These are phyloP conservation scores for Trichogramma dendrolimi DNA, from an alignment of 2,888 invertebrate species.

Conservation along the genomic window DNA sequence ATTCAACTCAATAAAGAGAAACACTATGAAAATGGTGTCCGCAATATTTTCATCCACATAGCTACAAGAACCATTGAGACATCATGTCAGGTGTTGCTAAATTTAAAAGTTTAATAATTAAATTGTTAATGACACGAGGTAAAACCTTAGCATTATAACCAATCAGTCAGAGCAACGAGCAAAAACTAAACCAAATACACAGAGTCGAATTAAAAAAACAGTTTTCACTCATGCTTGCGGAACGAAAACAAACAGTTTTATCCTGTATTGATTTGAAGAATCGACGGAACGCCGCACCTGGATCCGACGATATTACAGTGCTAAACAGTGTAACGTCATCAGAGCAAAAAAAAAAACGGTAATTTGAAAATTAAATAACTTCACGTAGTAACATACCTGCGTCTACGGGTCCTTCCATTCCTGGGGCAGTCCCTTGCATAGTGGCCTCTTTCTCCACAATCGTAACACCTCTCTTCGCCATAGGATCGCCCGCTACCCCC, in stretches of 20 bases:
- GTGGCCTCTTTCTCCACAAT: slow-evolving; percentile 90
- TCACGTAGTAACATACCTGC: slow-evolving; percentile 8
- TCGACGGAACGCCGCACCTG: no score
- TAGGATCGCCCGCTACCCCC: slow-evolving; percentile 61
- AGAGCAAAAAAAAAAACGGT: not conserved
- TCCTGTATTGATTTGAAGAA: no score
- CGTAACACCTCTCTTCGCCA: slow-evolving; percentile 89
- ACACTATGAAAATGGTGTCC: not conserved
- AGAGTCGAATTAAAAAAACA: no score
- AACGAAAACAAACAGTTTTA: no score
- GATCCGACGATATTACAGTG: no score
- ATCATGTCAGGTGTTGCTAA: not conserved
- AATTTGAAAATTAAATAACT: not conserved
- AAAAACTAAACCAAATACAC: no score
- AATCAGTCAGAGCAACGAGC: not conserved
- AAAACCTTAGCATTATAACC: not conserved
- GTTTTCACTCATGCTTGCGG: no score
- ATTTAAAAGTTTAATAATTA: not conserved
- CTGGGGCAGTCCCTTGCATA: slow-evolving; percentile 87
- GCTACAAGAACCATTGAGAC: not conserved
- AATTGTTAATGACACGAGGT: not conserved
- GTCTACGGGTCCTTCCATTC: slow-evolving; percentile 56
- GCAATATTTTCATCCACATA: not conserved
- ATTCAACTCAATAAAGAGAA: not conserved
- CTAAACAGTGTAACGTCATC: no score